Evolutionary conservation across 2,113 vertebrate genomes (phyloP).

Genomic region (Perca schrenkii): DNA sequence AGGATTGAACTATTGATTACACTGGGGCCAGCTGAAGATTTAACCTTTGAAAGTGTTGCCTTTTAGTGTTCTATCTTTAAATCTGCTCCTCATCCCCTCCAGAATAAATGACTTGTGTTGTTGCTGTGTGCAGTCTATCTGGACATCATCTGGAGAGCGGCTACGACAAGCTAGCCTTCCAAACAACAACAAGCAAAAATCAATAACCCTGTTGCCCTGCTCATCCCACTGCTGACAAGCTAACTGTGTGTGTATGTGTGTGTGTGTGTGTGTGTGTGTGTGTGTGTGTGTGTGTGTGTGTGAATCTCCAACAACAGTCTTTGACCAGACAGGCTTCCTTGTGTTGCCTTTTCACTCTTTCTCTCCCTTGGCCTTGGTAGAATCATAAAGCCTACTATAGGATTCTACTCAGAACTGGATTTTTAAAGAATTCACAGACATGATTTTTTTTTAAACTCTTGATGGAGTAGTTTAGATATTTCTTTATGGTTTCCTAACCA

Average conservation of each 20-base stretch:
- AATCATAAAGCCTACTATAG: constrained; percentile 13
- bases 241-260: constrained; percentile 15
- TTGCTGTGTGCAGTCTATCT: constrained; percentile 38
- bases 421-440: constrained; percentile 20
- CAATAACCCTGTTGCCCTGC: constrained; percentile 53
- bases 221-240: constrained; percentile 40
- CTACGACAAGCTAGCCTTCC: constrained; percentile 57
- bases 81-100: constrained; percentile 21
- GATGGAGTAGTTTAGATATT: constrained; percentile 15
- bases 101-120: constrained; percentile 50
- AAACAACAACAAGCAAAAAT: constrained; percentile 67
- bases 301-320: constrained; percentile 16
- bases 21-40: not conserved
- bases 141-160: constrained; percentile 43
- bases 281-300: constrained; percentile 22
- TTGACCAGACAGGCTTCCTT: constrained; percentile 27
- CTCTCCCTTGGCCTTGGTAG: constrained; percentile 1
- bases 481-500: constrained; percentile 12
- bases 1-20: not conserved
- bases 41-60: constrained; percentile 32
- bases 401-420: constrained; percentile 31
- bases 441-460: constrained; percentile 1
- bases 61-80: constrained; percentile 18
- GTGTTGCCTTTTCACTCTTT: constrained; percentile 18
- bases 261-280: constrained; percentile 2